Evolutionary conservation across 1,140 invertebrate genomes (phyloP).

Genomic region (Rhyacophila brunnea): DNA sequence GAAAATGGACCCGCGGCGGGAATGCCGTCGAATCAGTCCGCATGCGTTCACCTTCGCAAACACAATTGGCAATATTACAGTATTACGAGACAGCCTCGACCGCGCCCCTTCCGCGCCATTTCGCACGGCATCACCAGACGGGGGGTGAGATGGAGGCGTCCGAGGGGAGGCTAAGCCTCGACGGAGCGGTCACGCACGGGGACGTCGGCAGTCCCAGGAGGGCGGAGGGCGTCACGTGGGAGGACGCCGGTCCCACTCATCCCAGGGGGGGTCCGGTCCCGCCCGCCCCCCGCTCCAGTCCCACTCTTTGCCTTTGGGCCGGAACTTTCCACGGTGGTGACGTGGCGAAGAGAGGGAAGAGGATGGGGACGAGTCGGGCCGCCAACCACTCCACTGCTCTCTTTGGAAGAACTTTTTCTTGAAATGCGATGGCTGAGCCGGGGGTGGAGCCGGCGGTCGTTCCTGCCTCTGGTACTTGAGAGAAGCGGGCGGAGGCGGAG

Average conservation of each 20-base stretch:
- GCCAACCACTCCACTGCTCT: conserved; percentile 59
- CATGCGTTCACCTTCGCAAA: no score
- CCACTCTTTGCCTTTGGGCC: conserved; percentile 71
- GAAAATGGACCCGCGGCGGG: no score
- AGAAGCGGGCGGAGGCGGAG: conserved; percentile 40
- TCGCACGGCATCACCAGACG: no score
- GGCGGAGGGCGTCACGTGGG: conserved; percentile 30
- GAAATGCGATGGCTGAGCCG: conserved; percentile 54
- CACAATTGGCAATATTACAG: no score
- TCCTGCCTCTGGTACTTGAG: conserved; percentile 55
- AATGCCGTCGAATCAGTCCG: no score
- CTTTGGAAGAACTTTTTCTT: conserved; percentile 79
- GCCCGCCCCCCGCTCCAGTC: conserved; percentile 57
- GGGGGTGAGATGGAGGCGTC: neutral
- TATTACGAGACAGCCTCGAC: no score
- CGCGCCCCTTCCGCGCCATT: no score
- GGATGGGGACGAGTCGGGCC: conserved; percentile 43
- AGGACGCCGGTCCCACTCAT: conserved; percentile 21
- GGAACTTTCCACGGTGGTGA: conserved; percentile 49
- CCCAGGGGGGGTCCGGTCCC: conserved; percentile 32
- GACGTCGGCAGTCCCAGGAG: conserved; percentile 3
- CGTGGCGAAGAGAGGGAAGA: conserved; percentile 41
- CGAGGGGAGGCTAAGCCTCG: neutral
- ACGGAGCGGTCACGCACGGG: neutral
- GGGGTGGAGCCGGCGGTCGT: conserved; percentile 41